Conservation (phyloP, 2,888 invertebrate genomes). For the Tiphia femorata region DNA sequence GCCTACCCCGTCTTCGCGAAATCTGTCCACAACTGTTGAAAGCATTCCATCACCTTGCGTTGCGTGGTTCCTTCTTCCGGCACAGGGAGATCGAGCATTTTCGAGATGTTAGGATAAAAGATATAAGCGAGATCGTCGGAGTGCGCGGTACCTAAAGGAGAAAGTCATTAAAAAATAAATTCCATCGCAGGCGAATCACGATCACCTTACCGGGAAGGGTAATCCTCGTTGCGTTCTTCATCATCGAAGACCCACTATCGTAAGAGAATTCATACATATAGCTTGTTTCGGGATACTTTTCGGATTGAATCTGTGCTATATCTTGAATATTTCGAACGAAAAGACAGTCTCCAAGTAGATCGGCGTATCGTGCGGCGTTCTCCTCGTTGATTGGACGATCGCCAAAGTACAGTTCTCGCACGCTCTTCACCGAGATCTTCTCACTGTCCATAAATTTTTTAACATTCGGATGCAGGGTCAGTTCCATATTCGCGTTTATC, state of each 20-base stretch:
- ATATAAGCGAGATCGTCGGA: conserved; percentile 55
- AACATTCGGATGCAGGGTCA: conserved; percentile 6
- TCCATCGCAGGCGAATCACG: no score
- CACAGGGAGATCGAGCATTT: not conserved
- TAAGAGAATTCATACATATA: conserved; percentile 57
- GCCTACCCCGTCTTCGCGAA: conserved; percentile 63
- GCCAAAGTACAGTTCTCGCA: conserved; percentile 51
- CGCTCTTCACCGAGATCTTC: conserved; percentile 29
- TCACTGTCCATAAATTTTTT: not conserved
- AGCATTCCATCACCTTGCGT: conserved; percentile 44
- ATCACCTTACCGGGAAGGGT: no score
- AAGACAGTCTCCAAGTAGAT: conserved; percentile 41
- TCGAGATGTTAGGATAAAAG: conserved; percentile 43
- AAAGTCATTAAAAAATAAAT: not conserved
- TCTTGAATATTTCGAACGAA: conserved; percentile 50
- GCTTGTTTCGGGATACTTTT: conserved; percentile 22
- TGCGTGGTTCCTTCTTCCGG: not conserved
- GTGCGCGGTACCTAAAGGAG: conserved; percentile 42
- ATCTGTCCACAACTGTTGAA: conserved; percentile 62
- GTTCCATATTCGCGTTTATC: conserved; percentile 34
- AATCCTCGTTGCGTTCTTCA: no score
- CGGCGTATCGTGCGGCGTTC: conserved; percentile 27
- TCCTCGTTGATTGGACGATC: conserved; percentile 30
- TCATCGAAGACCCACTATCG: conserved; percentile 35
- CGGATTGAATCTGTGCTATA: conserved; percentile 39